Base-by-base conservation (phyloP, 2,888 invertebrate species). In the Macrosiphum euphorbiae region DNA sequence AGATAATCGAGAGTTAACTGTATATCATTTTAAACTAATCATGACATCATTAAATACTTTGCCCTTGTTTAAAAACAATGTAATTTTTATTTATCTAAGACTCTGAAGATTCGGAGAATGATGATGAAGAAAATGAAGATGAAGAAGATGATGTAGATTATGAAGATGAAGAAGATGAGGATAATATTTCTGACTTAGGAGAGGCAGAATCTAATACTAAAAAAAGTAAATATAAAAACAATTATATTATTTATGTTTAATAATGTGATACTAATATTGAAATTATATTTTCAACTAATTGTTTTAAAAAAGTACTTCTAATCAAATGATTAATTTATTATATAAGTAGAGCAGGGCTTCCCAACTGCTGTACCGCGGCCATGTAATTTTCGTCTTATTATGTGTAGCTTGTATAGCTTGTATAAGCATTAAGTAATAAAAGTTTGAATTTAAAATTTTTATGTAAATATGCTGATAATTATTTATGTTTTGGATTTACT, bases 141-240 rank as follows among this genome's bases (percentile, higher is more conserved):
- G 92, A 95, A 88, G 86, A 95, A 88, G 95, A 95, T 28, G 95
- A 95, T 52, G 94, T 95, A 61, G 95, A 95, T 61, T 94, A 95
- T 78, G 94, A 4, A n/a, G 67, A 67, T n/a, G n/a, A 67, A 94
- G 94, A 95, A 78, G 95, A 95, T 13, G 95, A 95, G 35, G 95
- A 95, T 44, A 95, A 95, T n/a, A 95, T 95, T 92, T 95, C 95
- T 50, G 95, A 95, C 52, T 20, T 78, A 52, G 88, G 88, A 67
- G 88, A 88, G 13, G 2, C 35, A 86, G 26, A 58, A 35, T 55
- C 28, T 78, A 86, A 41, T 20, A n/a, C 20, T 50, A 61, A 89
- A 85, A n/a, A 86, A 94, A 47, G 89, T 87, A 89, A 88, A 20
- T 61, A 84, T 26, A 87, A 47, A 35, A 78, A 92, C 7, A 28